phyloP scores from a whole-genome alignment of 2,888 invertebrate species.

The Pristionchus mayeri region DNA sequence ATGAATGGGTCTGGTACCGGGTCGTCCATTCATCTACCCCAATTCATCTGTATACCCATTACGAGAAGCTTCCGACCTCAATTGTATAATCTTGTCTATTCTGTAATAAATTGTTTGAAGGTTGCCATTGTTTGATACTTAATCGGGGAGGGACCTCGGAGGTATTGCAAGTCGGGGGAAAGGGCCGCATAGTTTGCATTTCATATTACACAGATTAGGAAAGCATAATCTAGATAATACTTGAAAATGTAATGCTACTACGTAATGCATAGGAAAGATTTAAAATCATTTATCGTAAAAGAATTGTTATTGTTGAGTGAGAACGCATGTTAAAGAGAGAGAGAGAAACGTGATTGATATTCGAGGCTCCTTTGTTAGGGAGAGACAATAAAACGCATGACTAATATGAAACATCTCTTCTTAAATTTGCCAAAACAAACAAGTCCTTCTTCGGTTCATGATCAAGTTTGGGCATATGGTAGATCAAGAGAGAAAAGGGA shows the following conservation, averaged over 20 bases:
- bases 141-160: neutral
- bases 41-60: constrained; percentile 5
- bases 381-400: constrained; percentile 31
- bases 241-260: too few relatives aligned
- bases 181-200: neutral
- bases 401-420: neutral
- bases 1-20: neutral
- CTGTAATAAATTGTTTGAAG: neutral
- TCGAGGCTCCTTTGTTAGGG: constrained; percentile 34
- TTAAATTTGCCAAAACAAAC: constrained; percentile 33
- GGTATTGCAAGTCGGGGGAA: neutral
- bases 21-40: neutral
- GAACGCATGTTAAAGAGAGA: constrained; percentile 7
- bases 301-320: constrained; percentile 3
- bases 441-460: constrained; percentile 36
- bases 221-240: too few relatives aligned
- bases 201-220: neutral
- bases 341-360: constrained; percentile 39
- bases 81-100: neutral
- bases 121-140: neutral
- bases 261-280: neutral
- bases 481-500: constrained; percentile 4
- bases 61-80: constrained; percentile 9
- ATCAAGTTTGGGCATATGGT: constrained; percentile 37
- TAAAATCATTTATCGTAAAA: constrained; percentile 23